These are phyloP conservation scores for Eleutherodactylus coqui DNA, from an alignment of 2,797 vertebrate species.

Conservation along the genomic window DNA sequence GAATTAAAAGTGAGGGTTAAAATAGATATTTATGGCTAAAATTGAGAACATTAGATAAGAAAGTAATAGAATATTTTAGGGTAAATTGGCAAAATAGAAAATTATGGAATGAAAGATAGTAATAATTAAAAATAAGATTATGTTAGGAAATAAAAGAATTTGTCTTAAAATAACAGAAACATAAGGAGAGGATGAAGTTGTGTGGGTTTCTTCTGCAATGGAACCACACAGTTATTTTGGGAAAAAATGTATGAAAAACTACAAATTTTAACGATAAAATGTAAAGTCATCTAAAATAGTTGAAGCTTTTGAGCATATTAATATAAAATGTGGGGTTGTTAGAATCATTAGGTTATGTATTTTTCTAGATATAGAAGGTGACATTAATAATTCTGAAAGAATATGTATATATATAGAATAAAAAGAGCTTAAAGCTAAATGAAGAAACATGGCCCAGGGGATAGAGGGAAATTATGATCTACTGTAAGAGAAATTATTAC, in stretches of 20 bases:
- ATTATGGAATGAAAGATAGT: neutral
- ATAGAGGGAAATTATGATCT: neutral
- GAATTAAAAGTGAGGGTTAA: neutral
- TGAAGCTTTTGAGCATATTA: neutral
- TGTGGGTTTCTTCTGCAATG: neutral
- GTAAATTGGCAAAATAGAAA: neutral
- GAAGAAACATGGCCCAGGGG: neutral
- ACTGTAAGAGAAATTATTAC: neutral
- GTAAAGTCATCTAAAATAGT: neutral
- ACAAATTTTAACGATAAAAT: neutral
- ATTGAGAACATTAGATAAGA: neutral
- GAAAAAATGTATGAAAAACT: neutral
- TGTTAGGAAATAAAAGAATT: neutral
- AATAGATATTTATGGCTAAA: neutral
- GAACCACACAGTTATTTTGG: neutral
- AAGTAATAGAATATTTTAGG: neutral
- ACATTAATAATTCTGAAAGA: neutral
- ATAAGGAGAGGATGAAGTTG: neutral
- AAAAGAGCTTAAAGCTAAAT: neutral
- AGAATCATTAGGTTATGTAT: neutral
- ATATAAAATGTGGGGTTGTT: neutral
- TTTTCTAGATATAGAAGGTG: neutral
- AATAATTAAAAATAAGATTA: neutral
- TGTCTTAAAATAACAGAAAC: too few relatives aligned
- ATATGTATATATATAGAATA: neutral